Conservation (phyloP, 2,888 invertebrate species). For the Vandiemenella viatica region DNA sequence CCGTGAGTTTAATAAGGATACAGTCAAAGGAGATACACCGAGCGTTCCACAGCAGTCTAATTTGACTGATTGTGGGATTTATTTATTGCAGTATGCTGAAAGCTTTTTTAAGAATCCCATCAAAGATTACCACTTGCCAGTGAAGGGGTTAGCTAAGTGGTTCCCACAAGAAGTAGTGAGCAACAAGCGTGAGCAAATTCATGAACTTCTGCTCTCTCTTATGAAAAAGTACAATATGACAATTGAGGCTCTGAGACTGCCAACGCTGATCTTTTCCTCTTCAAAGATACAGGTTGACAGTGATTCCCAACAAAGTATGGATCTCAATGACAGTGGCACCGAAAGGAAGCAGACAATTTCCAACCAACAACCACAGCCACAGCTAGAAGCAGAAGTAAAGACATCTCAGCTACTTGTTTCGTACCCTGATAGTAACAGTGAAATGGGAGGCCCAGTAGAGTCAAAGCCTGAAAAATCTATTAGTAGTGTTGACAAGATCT, state of each 20-base stretch:
- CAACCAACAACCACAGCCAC: too few relatives aligned
- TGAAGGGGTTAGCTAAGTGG: constrained; percentile 70
- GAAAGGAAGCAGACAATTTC: too few relatives aligned
- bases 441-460: too few relatives aligned
- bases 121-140: constrained; percentile 64
- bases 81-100: constrained; percentile 89
- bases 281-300: too few relatives aligned
- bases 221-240: constrained; percentile 59
- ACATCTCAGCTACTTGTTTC: too few relatives aligned
- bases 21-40: constrained; percentile 72
- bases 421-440: too few relatives aligned
- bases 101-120: constrained; percentile 86
- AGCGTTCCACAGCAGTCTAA: constrained; percentile 95
- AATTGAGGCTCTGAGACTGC: constrained; percentile 42
- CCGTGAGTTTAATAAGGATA: constrained; percentile 62
- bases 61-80: constrained; percentile 92
- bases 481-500: too few relatives aligned
- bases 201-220: constrained; percentile 55
- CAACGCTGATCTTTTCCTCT: constrained; percentile 13
- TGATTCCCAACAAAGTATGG: too few relatives aligned
- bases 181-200: constrained; percentile 74
- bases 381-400: too few relatives aligned
- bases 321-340: too few relatives aligned
- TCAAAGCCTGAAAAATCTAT: too few relatives aligned
- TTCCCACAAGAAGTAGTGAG: constrained; percentile 72